Evolutionary conservation across 1,140 invertebrate species (phyloP).

Genomic region (Papilio machaon): DNA sequence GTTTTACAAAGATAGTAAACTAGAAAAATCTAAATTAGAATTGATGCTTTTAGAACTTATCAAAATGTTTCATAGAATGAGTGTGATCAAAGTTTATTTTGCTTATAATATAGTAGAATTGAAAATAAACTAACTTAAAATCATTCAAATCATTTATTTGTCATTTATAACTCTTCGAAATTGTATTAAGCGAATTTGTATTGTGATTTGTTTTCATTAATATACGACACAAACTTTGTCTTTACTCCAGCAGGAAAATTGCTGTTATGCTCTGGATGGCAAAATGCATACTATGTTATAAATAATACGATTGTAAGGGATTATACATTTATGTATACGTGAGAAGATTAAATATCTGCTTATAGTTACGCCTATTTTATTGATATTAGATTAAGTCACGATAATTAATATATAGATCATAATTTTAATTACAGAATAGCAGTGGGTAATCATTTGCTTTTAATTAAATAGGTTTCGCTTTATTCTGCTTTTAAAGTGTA

Average conservation of each 20-base stretch:
- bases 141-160: neutral
- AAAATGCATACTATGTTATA: slow-evolving; percentile 50
- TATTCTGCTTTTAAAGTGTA: slow-evolving; percentile 21
- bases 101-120: neutral
- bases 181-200: neutral
- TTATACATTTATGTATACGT: slow-evolving; percentile 15
- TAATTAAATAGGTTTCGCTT: slow-evolving; percentile 6
- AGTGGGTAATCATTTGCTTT: slow-evolving; percentile 6
- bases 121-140: neutral
- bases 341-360: slow-evolving; percentile 17
- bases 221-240: slow-evolving; percentile 50
- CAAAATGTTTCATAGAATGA: neutral
- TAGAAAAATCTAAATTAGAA: neutral
- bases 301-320: slow-evolving; percentile 30
- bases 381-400: slow-evolving; percentile 11
- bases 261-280: slow-evolving; percentile 75
- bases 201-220: neutral
- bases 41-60: neutral
- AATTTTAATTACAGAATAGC: neutral
- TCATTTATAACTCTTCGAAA: neutral
- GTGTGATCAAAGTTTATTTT: neutral
- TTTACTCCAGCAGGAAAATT: slow-evolving; percentile 65
- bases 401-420: neutral
- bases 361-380: slow-evolving; percentile 25
- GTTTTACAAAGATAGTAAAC: neutral